Percentiles rank a stretch among this genome's conserved stretches.
Conservation (phyloP, 37 sponge, comb jelly and placozoan genomes). For the Cliona cf. orientalis region DNA sequence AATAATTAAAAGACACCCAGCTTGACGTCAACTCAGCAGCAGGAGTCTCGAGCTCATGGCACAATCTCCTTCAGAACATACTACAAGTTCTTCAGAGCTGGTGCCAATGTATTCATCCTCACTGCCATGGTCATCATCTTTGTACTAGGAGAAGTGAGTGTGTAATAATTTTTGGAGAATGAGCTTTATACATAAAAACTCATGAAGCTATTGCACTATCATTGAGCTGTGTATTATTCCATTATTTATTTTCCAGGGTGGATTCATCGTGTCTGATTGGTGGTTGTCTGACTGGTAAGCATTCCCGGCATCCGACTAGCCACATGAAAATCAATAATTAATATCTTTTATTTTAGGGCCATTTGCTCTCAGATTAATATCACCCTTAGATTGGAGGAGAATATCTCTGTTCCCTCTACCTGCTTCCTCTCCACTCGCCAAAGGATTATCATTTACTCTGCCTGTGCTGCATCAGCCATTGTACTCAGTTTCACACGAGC, state of each 20-base stretch:
- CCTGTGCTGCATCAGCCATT: conserved; percentile 13
- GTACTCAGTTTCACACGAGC: conserved; percentile 41
- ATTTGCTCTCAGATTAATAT: conserved; percentile 14
- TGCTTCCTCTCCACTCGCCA: conserved; percentile 4
- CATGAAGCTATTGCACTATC: too few relatives aligned
- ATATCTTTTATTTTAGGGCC: conserved; percentile 32
- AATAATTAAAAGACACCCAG: too few relatives aligned
- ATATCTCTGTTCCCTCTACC: neutral
- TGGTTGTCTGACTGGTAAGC: conserved; percentile 82
- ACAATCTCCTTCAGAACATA: conserved; percentile 67
- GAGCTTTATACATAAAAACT: too few relatives aligned
- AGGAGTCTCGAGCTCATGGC: conserved; percentile 70
- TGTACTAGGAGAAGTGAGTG: conserved; percentile 1
- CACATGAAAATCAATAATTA: too few relatives aligned
- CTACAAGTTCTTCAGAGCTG: conserved; percentile 58
- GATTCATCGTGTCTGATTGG: conserved; percentile 62
- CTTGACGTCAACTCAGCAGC: conserved; percentile 35
- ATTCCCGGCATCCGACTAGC: neutral
- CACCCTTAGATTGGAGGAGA: too few relatives aligned
- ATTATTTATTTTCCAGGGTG: conserved; percentile 37
- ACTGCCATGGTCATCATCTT: neutral
- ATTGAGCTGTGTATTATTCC: too few relatives aligned
- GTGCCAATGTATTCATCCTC: conserved; percentile 48
- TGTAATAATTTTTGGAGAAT: too few relatives aligned
- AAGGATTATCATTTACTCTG: conserved; percentile 52